Percentiles rank a stretch among this genome's conserved stretches.
These are phyloP conservation scores for Pipistrellus nathusii DNA, from an alignment of 2,797 vertebrate genomes.

Conservation along the genomic window DNA sequence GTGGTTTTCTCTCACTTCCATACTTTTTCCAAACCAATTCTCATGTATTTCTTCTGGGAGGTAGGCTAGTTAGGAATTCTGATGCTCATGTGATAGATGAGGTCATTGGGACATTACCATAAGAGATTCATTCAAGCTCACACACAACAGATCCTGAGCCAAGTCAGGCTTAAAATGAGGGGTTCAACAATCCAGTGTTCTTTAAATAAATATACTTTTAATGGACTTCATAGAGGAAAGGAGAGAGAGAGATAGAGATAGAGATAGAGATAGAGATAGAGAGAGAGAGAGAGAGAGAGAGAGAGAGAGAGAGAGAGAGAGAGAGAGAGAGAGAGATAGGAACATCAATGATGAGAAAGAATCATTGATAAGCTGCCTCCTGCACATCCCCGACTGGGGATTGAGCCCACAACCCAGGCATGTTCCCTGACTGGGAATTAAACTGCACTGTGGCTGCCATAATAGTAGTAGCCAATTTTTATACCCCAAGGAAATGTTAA, in stretches of 20 bases:
- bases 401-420: no score
- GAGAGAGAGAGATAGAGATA: no score
- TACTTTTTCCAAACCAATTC: conserved; percentile 47
- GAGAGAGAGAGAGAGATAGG: no score
- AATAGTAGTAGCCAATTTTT: background rate
- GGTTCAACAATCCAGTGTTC: background rate
- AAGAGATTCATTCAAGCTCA: background rate
- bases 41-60: background rate
- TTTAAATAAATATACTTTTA: background rate
- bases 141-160: background rate
- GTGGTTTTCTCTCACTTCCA: conserved; percentile 21
- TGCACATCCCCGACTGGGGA: no score
- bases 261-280: no score
- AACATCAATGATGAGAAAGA: no score
- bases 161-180: conserved; percentile 12
- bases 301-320: no score
- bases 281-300: no score
- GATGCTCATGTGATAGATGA: background rate
- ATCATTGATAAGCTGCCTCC: no score
- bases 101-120: background rate
- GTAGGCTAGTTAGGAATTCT: background rate
- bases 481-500: background rate
- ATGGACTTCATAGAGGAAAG: no score
- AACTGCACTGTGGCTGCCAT: background rate
- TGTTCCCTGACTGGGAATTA: no score